Percentiles rank a stretch among this genome's conserved stretches.
These are phyloP conservation scores for Pararge aegeria DNA, from an alignment of 1,140 invertebrate genomes.

Conservation along the genomic window DNA sequence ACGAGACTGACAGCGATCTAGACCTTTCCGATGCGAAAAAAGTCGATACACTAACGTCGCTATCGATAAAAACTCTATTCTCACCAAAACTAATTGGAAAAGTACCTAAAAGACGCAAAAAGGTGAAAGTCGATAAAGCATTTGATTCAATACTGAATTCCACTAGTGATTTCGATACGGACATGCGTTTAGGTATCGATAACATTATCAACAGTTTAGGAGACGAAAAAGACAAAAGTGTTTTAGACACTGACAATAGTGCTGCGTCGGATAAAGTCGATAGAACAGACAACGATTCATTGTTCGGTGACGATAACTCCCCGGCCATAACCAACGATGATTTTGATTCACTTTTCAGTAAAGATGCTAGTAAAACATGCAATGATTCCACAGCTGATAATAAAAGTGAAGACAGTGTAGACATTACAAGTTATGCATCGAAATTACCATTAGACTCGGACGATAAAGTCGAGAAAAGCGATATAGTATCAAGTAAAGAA, in stretches of 20 bases:
- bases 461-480: too few relatives aligned
- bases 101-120: conserved; percentile 47
- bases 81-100: conserved; percentile 46
- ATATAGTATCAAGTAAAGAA: too few relatives aligned
- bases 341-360: conserved; percentile 26
- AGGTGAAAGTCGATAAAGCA: conserved; percentile 40
- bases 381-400: conserved; percentile 4
- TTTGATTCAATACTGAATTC: conserved; percentile 38
- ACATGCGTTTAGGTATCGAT: conserved; percentile 40
- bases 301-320: conserved; percentile 23
- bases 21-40: conserved; percentile 29
- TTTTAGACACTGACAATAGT: neutral
- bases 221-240: conserved; percentile 24
- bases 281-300: conserved; percentile 18
- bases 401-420: neutral
- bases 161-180: conserved; percentile 25
- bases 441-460: too few relatives aligned
- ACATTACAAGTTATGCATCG: too few relatives aligned
- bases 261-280: conserved; percentile 3
- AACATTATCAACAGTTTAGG: conserved; percentile 43
- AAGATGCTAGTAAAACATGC: conserved; percentile 12
- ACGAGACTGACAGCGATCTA: conserved; percentile 28
- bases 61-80: conserved; percentile 49
- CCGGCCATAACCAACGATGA: conserved; percentile 18
- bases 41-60: conserved; percentile 31